These are phyloP conservation scores for Montipora cactus DNA, from an alignment of 64 coral and sea anemone species.

Conservation along the genomic window DNA sequence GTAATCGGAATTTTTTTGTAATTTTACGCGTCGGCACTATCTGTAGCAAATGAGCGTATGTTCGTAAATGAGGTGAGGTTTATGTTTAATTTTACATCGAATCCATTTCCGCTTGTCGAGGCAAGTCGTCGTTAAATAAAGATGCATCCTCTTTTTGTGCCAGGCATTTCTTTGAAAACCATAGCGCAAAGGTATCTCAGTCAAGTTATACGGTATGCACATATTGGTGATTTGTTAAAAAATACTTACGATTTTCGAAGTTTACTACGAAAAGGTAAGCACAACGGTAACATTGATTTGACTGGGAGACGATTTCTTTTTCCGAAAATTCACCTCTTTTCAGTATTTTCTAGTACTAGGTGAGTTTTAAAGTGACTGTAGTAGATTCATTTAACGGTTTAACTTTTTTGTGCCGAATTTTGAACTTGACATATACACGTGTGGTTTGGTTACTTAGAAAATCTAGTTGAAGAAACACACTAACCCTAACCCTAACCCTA, in stretches of 20 bases:
- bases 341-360: too few species aligned
- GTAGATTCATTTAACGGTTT: too few species aligned
- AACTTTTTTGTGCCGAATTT: too few species aligned
- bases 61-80: conserved; percentile 4
- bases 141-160: background rate
- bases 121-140: conserved; percentile 25
- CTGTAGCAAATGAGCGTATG: background rate
- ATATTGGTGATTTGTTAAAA: background rate
- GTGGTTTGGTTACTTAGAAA: too few species aligned
- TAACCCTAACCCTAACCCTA: too few species aligned
- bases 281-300: background rate
- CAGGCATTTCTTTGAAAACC: background rate
- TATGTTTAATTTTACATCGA: background rate
- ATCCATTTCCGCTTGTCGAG: conserved; percentile 11
- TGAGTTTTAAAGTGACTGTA: too few species aligned
- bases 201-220: background rate
- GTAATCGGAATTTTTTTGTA: background rate
- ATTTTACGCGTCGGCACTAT: background rate
- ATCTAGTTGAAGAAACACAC: too few species aligned
- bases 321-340: background rate
- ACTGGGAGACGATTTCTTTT: background rate
- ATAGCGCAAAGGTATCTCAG: background rate
- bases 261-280: background rate
- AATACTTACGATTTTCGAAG: background rate
- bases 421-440: too few species aligned